Conservation (phyloP, 2,797 vertebrate genomes). For the Merluccius polli region DNA sequence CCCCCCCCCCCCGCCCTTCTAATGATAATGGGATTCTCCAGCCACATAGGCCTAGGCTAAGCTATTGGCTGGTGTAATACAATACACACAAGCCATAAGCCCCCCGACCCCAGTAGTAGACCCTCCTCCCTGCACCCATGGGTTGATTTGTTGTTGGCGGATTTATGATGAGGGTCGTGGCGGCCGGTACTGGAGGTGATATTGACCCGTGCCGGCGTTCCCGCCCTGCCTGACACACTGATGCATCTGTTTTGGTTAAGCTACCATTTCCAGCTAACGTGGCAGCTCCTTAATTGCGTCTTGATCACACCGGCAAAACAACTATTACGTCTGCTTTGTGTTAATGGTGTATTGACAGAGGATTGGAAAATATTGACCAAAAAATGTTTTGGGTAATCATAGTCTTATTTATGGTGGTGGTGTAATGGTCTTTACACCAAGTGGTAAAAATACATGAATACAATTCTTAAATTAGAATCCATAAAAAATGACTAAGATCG, state of each 20-base stretch:
- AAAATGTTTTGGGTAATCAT: too few relatives aligned
- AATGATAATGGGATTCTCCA: conserved; percentile 62
- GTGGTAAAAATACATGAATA: background rate
- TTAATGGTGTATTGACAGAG: background rate
- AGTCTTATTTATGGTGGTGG: background rate
- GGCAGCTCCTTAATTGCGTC: conserved; percentile 54
- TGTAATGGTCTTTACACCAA: background rate
- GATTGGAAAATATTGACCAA: background rate
- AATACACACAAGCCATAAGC: conserved; percentile 25
- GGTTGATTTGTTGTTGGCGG: conserved; percentile 20
- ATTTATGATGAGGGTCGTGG: conserved; percentile 42
- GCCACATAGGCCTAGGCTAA: conserved; percentile 29
- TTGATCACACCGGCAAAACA: conserved; percentile 46
- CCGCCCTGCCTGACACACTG: conserved; percentile 35
- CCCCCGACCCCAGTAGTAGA: background rate
- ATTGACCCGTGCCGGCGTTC: conserved; percentile 40
- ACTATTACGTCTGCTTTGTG: conserved; percentile 5
- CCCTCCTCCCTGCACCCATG: background rate
- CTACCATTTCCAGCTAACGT: conserved; percentile 42
- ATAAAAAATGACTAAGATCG: too few relatives aligned
- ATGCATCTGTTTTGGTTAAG: conserved; percentile 42
- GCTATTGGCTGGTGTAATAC: conserved; percentile 31
- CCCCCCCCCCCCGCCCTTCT: conserved; percentile 50
- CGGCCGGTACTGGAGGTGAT: conserved; percentile 45
- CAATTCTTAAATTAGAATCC: background rate